These are phyloP conservation scores for Phyto melanocephala DNA, from an alignment of 2,888 invertebrate species.

Conservation along the genomic window DNA sequence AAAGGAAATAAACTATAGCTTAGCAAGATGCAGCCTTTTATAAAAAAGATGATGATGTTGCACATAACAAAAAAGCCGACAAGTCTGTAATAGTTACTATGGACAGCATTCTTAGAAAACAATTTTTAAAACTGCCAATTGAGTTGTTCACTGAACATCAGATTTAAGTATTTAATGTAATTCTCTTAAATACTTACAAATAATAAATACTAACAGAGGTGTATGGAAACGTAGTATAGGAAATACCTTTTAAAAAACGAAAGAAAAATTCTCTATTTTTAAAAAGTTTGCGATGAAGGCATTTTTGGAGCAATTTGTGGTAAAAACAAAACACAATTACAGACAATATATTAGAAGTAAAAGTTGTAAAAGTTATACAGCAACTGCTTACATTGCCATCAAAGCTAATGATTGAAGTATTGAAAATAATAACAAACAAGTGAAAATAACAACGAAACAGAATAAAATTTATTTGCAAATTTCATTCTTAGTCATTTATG, in stretches of 20 bases:
- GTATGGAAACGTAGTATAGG: not conserved
- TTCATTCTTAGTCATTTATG: too few species aligned
- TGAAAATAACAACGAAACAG: too few species aligned
- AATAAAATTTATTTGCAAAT: too few species aligned
- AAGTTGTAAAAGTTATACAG: too few species aligned
- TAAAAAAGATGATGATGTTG: slow-evolving; percentile 11
- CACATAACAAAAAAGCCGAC: not conserved
- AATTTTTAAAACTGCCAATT: slow-evolving; percentile 64
- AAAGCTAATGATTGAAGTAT: too few species aligned
- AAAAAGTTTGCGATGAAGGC: too few species aligned
- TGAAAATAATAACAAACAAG: too few species aligned
- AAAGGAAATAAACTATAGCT: slow-evolving; percentile 35
- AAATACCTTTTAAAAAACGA: not conserved
- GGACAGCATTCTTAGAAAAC: slow-evolving; percentile 65
- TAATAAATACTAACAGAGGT: slow-evolving; percentile 14
- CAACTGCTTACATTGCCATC: too few species aligned
- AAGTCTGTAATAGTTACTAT: slow-evolving; percentile 33
- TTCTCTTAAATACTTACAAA: slow-evolving; percentile 43
- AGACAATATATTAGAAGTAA: too few species aligned
- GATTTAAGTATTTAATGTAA: slow-evolving; percentile 46
- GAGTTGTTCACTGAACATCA: slow-evolving; percentile 59
- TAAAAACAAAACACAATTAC: too few species aligned
- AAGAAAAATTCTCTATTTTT: not conserved
- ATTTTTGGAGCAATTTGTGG: too few species aligned
- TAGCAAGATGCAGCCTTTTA: slow-evolving; percentile 36